Conservation (phyloP, 1,140 invertebrate species). For the Euwallacea fornicatus region DNA sequence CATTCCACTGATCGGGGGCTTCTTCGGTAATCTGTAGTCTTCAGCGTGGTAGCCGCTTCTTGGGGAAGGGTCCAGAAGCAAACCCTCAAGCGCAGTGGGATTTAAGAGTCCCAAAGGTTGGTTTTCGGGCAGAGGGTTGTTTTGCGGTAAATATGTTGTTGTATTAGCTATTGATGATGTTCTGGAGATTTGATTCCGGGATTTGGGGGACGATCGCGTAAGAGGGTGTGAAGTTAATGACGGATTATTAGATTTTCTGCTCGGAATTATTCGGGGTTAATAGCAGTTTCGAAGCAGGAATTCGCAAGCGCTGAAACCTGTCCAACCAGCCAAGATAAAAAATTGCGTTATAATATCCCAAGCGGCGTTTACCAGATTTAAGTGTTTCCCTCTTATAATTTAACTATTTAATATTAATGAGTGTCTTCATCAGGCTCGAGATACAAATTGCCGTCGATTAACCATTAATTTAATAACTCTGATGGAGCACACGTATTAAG, state of each 20-base stretch:
- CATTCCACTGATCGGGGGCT: background rate
- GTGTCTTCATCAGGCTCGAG: constrained; percentile 16
- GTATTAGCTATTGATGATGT: constrained; percentile 41
- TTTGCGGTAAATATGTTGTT: constrained; percentile 41
- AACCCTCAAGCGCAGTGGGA: background rate
- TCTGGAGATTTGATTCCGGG: constrained; percentile 36
- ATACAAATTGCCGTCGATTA: constrained; percentile 25
- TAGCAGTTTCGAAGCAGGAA: no score
- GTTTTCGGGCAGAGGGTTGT: constrained; percentile 31
- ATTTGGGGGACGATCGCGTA: constrained; percentile 31
- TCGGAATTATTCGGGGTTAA: background rate
- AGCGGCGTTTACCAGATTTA: constrained; percentile 15
- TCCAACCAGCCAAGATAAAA: constrained; percentile 11
- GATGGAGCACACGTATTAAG: background rate
- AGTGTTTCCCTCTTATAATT: constrained; percentile 17
- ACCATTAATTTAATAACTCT: constrained; percentile 26
- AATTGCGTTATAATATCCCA: constrained; percentile 20
- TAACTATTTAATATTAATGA: constrained; percentile 24
- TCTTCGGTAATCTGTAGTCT: background rate
- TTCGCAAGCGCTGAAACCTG: background rate
- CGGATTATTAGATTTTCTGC: constrained; percentile 38
- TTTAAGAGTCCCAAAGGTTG: constrained; percentile 28
- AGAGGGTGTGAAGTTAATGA: constrained; percentile 40
- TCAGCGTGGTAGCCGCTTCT: background rate
- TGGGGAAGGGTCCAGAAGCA: background rate